These are phyloP conservation scores for Chrosomus eos DNA, from an alignment of 2,797 vertebrate species.

Conservation along the genomic window DNA sequence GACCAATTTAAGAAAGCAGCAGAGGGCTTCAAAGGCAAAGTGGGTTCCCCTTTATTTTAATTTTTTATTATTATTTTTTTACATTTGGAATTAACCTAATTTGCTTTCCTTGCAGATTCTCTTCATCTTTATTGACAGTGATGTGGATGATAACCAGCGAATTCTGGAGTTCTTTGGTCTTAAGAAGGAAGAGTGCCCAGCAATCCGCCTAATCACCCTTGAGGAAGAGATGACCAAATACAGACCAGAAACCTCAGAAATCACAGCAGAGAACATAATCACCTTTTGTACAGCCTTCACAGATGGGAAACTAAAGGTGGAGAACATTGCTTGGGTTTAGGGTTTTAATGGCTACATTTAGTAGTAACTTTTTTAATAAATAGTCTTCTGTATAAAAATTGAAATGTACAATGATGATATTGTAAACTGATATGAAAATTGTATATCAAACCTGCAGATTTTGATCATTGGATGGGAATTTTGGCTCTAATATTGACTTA, in stretches of 20 bases:
- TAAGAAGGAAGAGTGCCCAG: slow-evolving; percentile 96
- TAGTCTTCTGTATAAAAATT: neutral
- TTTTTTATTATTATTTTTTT: too few species aligned
- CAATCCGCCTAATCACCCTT: slow-evolving; percentile 94
- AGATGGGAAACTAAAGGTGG: slow-evolving; percentile 93
- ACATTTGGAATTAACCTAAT: neutral
- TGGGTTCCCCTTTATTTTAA: slow-evolving; percentile 61
- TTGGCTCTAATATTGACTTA: neutral
- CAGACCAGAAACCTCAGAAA: slow-evolving; percentile 84
- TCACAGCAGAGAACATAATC: slow-evolving; percentile 87
- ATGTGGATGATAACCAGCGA: slow-evolving; percentile 94
- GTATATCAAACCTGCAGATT: neutral
- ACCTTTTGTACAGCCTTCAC: slow-evolving; percentile 88
- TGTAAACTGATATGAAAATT: neutral
- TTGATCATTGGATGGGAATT: neutral
- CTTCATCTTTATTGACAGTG: slow-evolving; percentile 98
- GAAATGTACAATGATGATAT: neutral
- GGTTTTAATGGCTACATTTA: neutral
- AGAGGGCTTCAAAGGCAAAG: slow-evolving; percentile 90
- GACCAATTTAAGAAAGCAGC: slow-evolving; percentile 91
- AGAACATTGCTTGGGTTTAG: neutral
- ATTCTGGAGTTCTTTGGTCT: slow-evolving; percentile 98
- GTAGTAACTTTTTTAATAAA: neutral
- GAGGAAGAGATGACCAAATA: slow-evolving; percentile 99
- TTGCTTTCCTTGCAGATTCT: slow-evolving; percentile 83